Percentiles rank a stretch among this genome's conserved stretches.
Conservation (phyloP, 1,140 invertebrate species). For the Neotoxoptera formosana region DNA sequence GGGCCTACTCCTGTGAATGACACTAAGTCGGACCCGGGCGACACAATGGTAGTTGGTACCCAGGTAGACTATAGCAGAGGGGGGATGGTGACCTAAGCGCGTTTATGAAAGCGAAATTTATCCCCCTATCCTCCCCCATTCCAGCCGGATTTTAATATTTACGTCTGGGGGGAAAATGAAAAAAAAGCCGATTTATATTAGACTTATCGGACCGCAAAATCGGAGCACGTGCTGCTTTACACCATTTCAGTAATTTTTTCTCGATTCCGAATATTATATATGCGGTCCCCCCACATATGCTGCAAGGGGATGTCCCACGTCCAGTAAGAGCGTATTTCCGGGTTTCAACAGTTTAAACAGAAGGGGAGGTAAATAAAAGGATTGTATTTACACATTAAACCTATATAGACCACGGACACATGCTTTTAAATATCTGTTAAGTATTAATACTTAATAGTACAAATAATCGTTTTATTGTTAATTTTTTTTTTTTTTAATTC, state of each 20-base stretch:
- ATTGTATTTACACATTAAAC: constrained; percentile 22
- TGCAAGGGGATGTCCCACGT: background rate
- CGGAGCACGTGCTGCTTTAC: constrained; percentile 54
- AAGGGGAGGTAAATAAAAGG: constrained; percentile 14
- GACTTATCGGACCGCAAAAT: constrained; percentile 56
- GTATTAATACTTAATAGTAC: background rate
- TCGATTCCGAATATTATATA: constrained; percentile 45
- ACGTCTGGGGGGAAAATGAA: constrained; percentile 38
- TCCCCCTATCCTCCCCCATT: constrained; percentile 31
- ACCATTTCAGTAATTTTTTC: constrained; percentile 53
- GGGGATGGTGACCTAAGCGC: constrained; percentile 15
- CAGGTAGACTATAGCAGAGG: background rate
- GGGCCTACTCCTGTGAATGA: constrained; percentile 48
- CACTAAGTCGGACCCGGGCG: constrained; percentile 50
- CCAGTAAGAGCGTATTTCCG: constrained; percentile 48
- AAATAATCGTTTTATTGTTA: constrained; percentile 8
- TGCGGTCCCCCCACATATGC: background rate
- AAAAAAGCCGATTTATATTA: constrained; percentile 56
- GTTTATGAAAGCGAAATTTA: constrained; percentile 38
- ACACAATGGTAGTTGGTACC: constrained; percentile 45
- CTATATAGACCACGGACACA: background rate
- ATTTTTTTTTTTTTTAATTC: background rate
- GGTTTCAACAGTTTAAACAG: background rate
- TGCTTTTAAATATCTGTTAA: background rate
- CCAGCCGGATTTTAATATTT: constrained; percentile 22